Evolutionary conservation across 2,888 invertebrate species (phyloP).

Genomic region (Drosophila pegasa): DNA sequence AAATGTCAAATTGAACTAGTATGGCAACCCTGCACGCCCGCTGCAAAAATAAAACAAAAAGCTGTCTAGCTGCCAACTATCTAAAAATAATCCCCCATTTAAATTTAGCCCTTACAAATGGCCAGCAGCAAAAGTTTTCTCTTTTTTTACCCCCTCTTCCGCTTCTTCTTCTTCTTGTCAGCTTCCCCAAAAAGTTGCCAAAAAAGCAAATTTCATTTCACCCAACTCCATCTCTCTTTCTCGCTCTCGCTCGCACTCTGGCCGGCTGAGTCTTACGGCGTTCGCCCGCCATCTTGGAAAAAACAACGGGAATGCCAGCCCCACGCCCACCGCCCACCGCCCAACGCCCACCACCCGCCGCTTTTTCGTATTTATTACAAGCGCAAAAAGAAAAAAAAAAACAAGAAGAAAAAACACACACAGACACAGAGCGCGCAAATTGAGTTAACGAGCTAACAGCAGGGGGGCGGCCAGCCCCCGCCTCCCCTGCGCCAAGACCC

Average conservation of each 20-base stretch:
- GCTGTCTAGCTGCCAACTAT: constrained; percentile 12
- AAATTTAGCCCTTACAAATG: constrained; percentile 10
- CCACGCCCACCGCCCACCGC: constrained; percentile 24
- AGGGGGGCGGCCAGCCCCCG: constrained; percentile 27
- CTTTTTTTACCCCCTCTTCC: background rate
- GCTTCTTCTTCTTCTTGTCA: background rate
- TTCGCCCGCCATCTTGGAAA: constrained; percentile 71
- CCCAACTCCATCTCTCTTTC: constrained; percentile 2
- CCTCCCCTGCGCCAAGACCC: constrained; percentile 26
- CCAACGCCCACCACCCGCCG: constrained; percentile 26
- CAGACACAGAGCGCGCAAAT: constrained; percentile 60
- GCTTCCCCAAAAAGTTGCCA: constrained; percentile 34
- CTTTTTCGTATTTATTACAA: constrained; percentile 72
- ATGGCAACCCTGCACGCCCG: constrained; percentile 3
- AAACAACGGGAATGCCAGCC: constrained; percentile 62
- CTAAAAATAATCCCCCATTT: constrained; percentile 8
- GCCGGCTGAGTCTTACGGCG: constrained; percentile 7
- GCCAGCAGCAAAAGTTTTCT: constrained; percentile 9
- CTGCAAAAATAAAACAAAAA: constrained; percentile 1
- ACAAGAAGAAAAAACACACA: constrained; percentile 34
- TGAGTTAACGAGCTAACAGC: constrained; percentile 80
- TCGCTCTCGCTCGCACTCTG: background rate
- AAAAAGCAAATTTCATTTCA: constrained; percentile 43
- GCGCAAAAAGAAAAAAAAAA: constrained; percentile 17
- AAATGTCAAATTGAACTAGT: background rate